phyloP scores from a whole-genome alignment of 2,888 invertebrate genomes.

The Synanthedon myopaeformis region DNA sequence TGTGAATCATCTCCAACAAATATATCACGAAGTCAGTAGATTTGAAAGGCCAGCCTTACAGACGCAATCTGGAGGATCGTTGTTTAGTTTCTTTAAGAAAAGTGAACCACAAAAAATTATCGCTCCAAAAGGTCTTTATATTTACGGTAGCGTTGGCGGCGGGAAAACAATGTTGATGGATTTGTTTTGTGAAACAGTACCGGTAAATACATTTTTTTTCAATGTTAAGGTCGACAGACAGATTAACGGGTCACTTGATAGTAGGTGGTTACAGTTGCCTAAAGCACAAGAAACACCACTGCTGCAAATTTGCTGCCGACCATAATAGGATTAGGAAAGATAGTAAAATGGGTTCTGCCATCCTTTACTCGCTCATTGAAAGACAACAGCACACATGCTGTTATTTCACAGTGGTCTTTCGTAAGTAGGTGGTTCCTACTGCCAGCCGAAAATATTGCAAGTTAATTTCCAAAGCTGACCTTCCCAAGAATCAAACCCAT shows the following conservation, averaged over 20 bases:
- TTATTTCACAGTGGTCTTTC: too few relatives aligned
- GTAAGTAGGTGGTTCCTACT: too few relatives aligned
- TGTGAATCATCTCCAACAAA: slow-evolving; percentile 75
- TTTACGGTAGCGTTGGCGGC: slow-evolving; percentile 92
- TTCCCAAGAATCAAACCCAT: too few relatives aligned
- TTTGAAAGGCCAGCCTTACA: slow-evolving; percentile 57
- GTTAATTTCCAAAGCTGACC: too few relatives aligned
- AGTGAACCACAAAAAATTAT: slow-evolving; percentile 49
- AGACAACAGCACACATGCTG: too few relatives aligned
- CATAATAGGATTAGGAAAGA: too few relatives aligned
- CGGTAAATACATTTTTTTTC: slow-evolving; percentile 14
- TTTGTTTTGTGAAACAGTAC: slow-evolving; percentile 83
- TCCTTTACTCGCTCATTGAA: too few relatives aligned
- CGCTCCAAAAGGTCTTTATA: slow-evolving; percentile 84
- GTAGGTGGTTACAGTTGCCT: neutral
- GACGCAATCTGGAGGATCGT: slow-evolving; percentile 19
- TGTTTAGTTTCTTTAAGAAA: slow-evolving; percentile 49
- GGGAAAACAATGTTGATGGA: slow-evolving; percentile 99
- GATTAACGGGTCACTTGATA: too few relatives aligned
- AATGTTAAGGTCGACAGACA: too few relatives aligned
- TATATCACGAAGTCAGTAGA: slow-evolving; percentile 73
- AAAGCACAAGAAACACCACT: neutral
- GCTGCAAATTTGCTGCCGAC: too few relatives aligned
- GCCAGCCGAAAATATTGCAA: too few relatives aligned
- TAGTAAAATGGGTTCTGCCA: too few relatives aligned